Conservation (phyloP, 2,888 invertebrate species). For the Carcina quercana region DNA sequence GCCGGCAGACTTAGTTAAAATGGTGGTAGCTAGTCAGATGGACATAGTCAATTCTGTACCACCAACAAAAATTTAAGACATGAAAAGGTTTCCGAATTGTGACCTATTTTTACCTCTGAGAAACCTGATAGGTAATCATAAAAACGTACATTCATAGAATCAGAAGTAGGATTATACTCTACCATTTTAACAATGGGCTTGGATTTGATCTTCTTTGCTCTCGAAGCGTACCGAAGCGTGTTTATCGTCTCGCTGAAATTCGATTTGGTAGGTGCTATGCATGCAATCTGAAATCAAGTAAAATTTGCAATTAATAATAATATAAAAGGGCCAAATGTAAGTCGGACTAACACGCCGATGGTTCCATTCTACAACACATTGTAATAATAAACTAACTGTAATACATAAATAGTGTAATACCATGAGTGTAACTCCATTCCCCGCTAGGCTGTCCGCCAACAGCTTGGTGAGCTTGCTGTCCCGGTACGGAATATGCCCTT, state of each 20-base stretch:
- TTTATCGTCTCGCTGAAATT: constrained; percentile 92
- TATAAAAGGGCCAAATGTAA: neutral
- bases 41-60: too few relatives aligned
- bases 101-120: too few relatives aligned
- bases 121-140: too few relatives aligned
- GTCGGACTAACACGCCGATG: neutral
- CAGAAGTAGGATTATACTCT: too few relatives aligned
- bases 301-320: neutral
- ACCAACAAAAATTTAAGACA: too few relatives aligned
- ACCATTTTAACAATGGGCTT: constrained; percentile 96
- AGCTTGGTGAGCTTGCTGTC: constrained; percentile 96
- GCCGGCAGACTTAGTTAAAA: too few relatives aligned
- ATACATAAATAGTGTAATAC: too few relatives aligned
- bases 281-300: constrained; percentile 90
- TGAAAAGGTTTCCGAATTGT: too few relatives aligned
- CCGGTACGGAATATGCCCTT: constrained; percentile 94
- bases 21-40: too few relatives aligned
- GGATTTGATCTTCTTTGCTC: constrained; percentile 94
- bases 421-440: constrained; percentile 96
- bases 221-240: constrained; percentile 92
- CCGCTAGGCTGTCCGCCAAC: constrained; percentile 93
- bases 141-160: too few relatives aligned
- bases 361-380: neutral
- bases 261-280: constrained; percentile 91
- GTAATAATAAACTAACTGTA: too few relatives aligned